phyloP scores from a whole-genome alignment of 2,888 invertebrate species.

The Hirtodrosophila alboralis region DNA sequence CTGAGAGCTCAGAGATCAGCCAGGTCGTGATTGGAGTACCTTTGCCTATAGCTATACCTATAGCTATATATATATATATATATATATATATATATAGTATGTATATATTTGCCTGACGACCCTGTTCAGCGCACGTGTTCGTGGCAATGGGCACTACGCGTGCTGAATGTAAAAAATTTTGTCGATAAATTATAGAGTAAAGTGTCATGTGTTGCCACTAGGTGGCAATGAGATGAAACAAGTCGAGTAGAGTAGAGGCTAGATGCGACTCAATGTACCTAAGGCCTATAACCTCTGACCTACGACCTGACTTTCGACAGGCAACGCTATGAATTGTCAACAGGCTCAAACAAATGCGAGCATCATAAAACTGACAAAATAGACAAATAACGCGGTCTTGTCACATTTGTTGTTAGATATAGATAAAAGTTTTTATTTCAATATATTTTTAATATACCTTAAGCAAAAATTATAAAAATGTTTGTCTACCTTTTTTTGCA shows the following conservation, averaged over 20 bases:
- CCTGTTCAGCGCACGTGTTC: slow-evolving; percentile 32
- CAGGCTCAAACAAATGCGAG: slow-evolving; percentile 16
- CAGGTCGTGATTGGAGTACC: slow-evolving; percentile 28
- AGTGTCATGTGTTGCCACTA: slow-evolving; percentile 54
- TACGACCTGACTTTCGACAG: neutral
- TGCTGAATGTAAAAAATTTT: slow-evolving; percentile 58
- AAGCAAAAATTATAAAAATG: no score
- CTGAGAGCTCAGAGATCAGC: slow-evolving; percentile 21
- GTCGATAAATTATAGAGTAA: slow-evolving; percentile 60
- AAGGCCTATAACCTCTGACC: neutral
- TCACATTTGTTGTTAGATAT: neutral
- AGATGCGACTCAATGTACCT: neutral
- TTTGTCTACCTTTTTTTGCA: no score
- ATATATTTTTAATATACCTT: no score
- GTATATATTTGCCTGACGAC: slow-evolving; percentile 2
- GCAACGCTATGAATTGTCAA: neutral
- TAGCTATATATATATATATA: no score
- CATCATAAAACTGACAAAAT: slow-evolving; percentile 22
- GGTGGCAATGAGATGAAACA: slow-evolving; percentile 7
- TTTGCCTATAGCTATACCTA: slow-evolving; percentile 1
- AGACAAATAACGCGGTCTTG: slow-evolving; percentile 3
- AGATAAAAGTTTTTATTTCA: no score
- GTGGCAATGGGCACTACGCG: slow-evolving; percentile 57
- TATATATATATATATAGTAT: no score
- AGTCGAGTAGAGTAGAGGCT: neutral